Conservation (phyloP, 2,797 vertebrate species). For the Protonibea diacanthus region DNA sequence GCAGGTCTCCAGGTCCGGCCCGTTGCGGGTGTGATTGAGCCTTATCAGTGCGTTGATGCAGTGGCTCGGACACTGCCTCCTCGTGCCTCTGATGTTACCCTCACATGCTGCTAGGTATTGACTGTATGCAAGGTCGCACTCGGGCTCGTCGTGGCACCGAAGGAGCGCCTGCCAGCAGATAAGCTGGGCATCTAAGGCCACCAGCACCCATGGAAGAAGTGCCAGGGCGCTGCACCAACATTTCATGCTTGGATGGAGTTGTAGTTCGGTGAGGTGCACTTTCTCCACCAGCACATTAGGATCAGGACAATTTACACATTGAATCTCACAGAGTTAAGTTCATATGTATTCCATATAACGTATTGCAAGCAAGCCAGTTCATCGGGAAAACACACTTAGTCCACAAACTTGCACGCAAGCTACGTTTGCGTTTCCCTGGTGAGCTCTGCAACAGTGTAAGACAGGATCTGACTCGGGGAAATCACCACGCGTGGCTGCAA, state of each 20-base stretch:
- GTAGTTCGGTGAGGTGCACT: constrained; percentile 57
- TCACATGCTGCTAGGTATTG: constrained; percentile 86
- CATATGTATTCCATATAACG: neutral
- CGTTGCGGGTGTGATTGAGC: constrained; percentile 84
- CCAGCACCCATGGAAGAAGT: constrained; percentile 75
- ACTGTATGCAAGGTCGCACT: constrained; percentile 84
- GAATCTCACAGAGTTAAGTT: neutral
- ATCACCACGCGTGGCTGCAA: constrained; percentile 57
- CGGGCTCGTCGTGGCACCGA: constrained; percentile 84
- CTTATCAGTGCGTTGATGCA: constrained; percentile 86
- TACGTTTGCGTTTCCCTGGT: constrained; percentile 20
- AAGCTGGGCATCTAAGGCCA: constrained; percentile 79
- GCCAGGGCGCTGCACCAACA: constrained; percentile 74
- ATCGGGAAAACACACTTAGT: neutral
- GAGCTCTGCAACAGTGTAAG: constrained; percentile 13
- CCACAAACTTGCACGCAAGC: constrained; percentile 14
- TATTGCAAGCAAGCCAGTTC: neutral
- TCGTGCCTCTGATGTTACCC: constrained; percentile 76
- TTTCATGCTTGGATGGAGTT: constrained; percentile 79
- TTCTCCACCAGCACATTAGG: constrained; percentile 70
- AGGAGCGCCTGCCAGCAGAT: constrained; percentile 88
- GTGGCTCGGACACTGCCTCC: constrained; percentile 86
- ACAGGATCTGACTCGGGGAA: constrained; percentile 38
- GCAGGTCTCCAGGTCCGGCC: constrained; percentile 86
- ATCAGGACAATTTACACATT: neutral